Evolutionary conservation across 2,888 invertebrate species (phyloP).

Genomic region (Acrocera orbiculus): DNA sequence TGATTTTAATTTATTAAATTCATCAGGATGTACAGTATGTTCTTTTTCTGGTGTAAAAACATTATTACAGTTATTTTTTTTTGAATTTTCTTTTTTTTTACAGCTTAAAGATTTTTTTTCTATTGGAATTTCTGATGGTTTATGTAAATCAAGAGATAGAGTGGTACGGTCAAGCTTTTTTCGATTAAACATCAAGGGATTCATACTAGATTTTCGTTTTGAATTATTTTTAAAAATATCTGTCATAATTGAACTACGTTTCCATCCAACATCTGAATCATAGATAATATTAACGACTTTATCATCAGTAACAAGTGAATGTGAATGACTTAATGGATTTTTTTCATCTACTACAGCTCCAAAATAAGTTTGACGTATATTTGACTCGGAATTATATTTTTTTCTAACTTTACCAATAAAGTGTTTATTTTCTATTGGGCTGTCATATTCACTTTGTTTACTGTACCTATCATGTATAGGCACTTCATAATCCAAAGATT

Average conservation of each 20-base stretch:
- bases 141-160: too few species aligned
- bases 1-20: too few species aligned
- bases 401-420: slow-evolving; percentile 8
- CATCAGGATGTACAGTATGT: too few species aligned
- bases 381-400: slow-evolving; percentile 28
- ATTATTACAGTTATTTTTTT: too few species aligned
- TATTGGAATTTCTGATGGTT: too few species aligned
- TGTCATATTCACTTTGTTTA: background rate
- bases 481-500: slow-evolving; percentile 26
- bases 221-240: slow-evolving; percentile 7
- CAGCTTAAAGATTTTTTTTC: too few species aligned
- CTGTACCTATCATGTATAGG: background rate
- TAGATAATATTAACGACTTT: slow-evolving; percentile 32
- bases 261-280: slow-evolving; percentile 33
- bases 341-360: slow-evolving; percentile 24
- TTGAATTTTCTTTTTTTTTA: too few species aligned
- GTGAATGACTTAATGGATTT: slow-evolving; percentile 29
- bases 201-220: slow-evolving; percentile 1
- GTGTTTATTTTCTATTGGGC: background rate
- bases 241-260: slow-evolving; percentile 18
- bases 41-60: too few species aligned
- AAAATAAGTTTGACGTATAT: slow-evolving; percentile 29
- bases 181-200: background rate
- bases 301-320: slow-evolving; percentile 31
- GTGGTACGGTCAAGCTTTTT: background rate